phyloP scores from a whole-genome alignment of 2,113 vertebrate species.

The Pelvicachromis taeniatus region DNA sequence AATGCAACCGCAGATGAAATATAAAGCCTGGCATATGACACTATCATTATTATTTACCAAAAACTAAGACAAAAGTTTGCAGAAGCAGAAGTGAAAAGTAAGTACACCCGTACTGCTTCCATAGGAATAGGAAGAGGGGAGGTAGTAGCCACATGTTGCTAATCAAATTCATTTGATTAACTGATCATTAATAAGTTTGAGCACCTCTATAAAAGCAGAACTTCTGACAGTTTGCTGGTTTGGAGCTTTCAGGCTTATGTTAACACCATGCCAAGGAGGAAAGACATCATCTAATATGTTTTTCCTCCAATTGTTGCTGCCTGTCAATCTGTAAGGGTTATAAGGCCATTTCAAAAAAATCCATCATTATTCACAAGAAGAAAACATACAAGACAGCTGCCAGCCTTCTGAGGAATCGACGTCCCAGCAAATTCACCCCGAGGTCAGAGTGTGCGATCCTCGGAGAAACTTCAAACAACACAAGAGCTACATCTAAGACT shows the following conservation, averaged over 20 bases:
- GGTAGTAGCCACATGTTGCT: background rate
- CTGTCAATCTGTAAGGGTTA: background rate
- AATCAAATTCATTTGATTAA: background rate
- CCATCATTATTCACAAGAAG: background rate
- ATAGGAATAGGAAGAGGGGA: background rate
- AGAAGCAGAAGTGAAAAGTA: background rate
- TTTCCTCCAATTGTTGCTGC: background rate
- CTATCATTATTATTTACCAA: background rate
- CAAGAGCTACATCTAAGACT: background rate
- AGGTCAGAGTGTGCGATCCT: background rate
- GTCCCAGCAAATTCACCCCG: background rate
- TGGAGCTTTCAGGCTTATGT: background rate
- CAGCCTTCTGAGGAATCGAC: background rate
- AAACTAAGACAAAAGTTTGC: background rate
- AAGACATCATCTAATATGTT: background rate
- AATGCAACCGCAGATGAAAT: background rate
- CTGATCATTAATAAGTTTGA: background rate
- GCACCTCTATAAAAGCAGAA: background rate
- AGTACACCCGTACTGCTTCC: background rate
- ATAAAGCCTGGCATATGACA: background rate
- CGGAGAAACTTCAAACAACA: background rate
- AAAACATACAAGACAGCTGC: background rate
- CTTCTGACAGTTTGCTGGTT: fast-evolving
- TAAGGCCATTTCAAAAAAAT: background rate
- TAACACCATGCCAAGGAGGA: background rate